These are phyloP conservation scores for Choristoneura rosaceana DNA, from an alignment of 2,888 invertebrate genomes.

Conservation along the genomic window DNA sequence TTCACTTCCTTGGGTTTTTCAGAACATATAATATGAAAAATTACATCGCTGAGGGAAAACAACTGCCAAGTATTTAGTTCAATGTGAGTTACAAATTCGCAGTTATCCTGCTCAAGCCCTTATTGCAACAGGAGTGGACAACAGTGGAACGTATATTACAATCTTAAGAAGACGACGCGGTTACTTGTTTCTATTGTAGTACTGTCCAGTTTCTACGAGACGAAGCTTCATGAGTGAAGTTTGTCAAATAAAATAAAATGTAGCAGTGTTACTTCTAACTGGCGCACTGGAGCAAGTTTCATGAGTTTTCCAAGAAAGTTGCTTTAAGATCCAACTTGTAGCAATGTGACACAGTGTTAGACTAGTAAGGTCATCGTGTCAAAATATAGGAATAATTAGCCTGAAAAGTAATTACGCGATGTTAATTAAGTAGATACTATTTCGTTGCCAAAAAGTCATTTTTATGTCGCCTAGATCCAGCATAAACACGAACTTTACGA, in stretches of 20 bases:
- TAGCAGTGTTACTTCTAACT: neutral
- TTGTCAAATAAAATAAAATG: neutral
- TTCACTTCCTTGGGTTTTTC: too few relatives aligned
- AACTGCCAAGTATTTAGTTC: too few relatives aligned
- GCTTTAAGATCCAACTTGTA: neutral
- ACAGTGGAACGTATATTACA: too few relatives aligned
- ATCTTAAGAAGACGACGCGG: too few relatives aligned
- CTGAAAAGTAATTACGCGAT: neutral
- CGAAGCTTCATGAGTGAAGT: neutral
- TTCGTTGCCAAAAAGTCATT: neutral
- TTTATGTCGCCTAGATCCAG: too few relatives aligned
- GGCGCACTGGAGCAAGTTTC: neutral
- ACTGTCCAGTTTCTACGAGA: neutral
- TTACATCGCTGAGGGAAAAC: too few relatives aligned
- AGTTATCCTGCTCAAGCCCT: too few relatives aligned
- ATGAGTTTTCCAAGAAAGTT: neutral
- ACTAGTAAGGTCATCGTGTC: neutral
- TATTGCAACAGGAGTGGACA: too few relatives aligned
- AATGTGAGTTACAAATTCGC: too few relatives aligned
- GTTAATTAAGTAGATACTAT: neutral
- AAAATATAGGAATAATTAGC: neutral
- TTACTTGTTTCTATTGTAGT: too few relatives aligned
- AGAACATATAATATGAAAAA: too few relatives aligned
- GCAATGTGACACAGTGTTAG: slow-evolving; percentile 1
- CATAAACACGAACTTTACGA: too few relatives aligned